These are phyloP conservation scores for Zhuqinia jingwanae DNA, from an alignment of 2,888 invertebrate species.

Conservation along the genomic window DNA sequence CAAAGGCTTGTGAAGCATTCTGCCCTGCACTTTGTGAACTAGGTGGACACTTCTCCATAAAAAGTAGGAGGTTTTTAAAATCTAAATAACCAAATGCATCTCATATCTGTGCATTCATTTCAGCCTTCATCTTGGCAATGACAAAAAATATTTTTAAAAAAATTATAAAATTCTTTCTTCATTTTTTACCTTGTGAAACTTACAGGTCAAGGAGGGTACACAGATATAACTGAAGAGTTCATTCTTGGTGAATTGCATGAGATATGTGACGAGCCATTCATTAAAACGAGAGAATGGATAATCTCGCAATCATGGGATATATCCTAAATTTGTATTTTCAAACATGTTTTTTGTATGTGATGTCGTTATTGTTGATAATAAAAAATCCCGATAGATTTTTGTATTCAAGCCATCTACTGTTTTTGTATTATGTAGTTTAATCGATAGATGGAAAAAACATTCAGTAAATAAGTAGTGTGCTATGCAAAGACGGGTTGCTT, in stretches of 20 bases:
- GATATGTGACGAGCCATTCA: slow-evolving; percentile 79
- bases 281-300: slow-evolving; percentile 60
- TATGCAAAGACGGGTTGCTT: too few species aligned
- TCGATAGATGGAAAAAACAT: too few species aligned
- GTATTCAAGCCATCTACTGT: too few species aligned
- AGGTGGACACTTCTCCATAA: slow-evolving; percentile 88
- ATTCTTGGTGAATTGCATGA: slow-evolving; percentile 78
- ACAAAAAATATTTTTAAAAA: too few species aligned
- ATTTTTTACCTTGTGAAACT: slow-evolving; percentile 42
- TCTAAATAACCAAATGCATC: neutral
- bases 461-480: too few species aligned
- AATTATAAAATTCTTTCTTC: neutral
- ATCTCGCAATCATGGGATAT: neutral
- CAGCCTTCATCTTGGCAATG: too few species aligned
- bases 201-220: slow-evolving; percentile 79
- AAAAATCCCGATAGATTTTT: too few species aligned
- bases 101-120: too few species aligned
- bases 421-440: too few species aligned
- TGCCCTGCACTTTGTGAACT: slow-evolving; percentile 90
- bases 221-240: slow-evolving; percentile 79
- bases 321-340: too few species aligned
- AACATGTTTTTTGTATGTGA: too few species aligned
- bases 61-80: slow-evolving; percentile 81
- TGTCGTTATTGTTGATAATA: too few species aligned
- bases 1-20: slow-evolving; percentile 84